Evolutionary conservation across 2,113 vertebrate genomes (phyloP).

Genomic region (Melanerpes formicivorus): DNA sequence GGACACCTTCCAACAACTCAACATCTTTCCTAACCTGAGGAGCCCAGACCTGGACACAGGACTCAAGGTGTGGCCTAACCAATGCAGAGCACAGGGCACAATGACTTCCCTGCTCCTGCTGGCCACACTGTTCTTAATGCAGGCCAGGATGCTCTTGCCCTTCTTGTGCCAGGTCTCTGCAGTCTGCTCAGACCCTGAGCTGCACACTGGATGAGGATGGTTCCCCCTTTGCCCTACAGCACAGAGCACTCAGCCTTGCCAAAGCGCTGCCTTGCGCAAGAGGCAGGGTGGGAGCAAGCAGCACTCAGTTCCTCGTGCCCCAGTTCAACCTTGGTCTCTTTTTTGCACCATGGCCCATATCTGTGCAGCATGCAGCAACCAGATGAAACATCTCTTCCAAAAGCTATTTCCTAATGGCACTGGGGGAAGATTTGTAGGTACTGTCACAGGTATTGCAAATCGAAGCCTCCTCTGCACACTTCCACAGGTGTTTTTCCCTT

Average conservation of each 20-base stretch:
- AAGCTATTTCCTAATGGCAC: constrained; percentile 29
- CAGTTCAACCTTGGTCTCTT: constrained; percentile 13
- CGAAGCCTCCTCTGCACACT: constrained; percentile 8
- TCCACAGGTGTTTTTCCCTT: neutral
- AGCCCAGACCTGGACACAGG: no score
- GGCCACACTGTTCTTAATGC: no score
- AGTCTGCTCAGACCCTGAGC: neutral
- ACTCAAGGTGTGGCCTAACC: no score
- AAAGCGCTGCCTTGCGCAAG: constrained; percentile 6
- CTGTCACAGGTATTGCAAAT: neutral
- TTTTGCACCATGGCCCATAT: constrained; percentile 44
- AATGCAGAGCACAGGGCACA: no score
- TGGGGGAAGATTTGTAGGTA: constrained; percentile 22
- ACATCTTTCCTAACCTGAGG: no score
- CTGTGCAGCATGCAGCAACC: constrained; percentile 12
- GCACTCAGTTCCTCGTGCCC: neutral
- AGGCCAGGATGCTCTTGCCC: no score
- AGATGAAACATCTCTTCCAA: constrained; percentile 40
- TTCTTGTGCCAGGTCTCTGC: neutral
- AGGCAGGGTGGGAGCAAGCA: neutral
- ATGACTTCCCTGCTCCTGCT: no score
- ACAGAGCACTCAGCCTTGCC: neutral
- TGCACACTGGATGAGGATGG: neutral
- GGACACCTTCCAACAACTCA: no score
- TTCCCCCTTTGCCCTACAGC: constrained; percentile 15